Conservation (phyloP, 2,888 invertebrate species). For the Rhorus exstirpatorius region DNA sequence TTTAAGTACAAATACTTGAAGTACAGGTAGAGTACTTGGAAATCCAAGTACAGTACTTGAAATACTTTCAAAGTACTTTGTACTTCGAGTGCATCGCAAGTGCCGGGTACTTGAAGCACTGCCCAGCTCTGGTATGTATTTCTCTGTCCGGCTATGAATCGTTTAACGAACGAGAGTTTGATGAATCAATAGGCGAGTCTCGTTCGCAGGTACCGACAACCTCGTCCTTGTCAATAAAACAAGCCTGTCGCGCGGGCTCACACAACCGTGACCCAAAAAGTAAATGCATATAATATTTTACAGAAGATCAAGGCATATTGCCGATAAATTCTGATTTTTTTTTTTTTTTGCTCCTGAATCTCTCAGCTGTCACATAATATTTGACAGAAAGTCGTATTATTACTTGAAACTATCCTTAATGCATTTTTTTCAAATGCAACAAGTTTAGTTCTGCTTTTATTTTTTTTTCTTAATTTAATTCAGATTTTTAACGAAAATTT, state of each 20-base stretch:
- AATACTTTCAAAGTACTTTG: too few relatives aligned
- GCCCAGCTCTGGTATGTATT: not conserved
- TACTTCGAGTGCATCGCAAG: too few relatives aligned
- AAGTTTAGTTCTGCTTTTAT: too few relatives aligned
- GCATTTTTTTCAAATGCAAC: too few relatives aligned
- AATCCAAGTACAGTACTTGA: too few relatives aligned
- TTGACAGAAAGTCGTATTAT: not conserved
- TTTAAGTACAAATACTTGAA: too few relatives aligned
- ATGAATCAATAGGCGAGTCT: constrained; percentile 41
- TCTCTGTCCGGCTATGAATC: constrained; percentile 25
- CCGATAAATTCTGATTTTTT: not conserved
- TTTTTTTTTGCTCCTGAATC: not conserved
- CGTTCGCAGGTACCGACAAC: constrained; percentile 8
- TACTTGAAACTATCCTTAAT: too few relatives aligned
- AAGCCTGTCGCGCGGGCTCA: not conserved
- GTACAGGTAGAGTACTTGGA: too few relatives aligned
- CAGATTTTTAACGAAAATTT: too few relatives aligned
- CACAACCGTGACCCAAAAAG: constrained; percentile 46
- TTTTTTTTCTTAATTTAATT: too few relatives aligned
- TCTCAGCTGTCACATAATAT: not conserved
- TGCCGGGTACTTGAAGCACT: too few relatives aligned
- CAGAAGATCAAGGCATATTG: not conserved
- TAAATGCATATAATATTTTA: not conserved
- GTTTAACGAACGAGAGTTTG: constrained; percentile 13
- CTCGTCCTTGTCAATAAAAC: constrained; percentile 50